Conservation (phyloP, 2,113 vertebrate genomes). For the Peromyscus polionotus region DNA sequence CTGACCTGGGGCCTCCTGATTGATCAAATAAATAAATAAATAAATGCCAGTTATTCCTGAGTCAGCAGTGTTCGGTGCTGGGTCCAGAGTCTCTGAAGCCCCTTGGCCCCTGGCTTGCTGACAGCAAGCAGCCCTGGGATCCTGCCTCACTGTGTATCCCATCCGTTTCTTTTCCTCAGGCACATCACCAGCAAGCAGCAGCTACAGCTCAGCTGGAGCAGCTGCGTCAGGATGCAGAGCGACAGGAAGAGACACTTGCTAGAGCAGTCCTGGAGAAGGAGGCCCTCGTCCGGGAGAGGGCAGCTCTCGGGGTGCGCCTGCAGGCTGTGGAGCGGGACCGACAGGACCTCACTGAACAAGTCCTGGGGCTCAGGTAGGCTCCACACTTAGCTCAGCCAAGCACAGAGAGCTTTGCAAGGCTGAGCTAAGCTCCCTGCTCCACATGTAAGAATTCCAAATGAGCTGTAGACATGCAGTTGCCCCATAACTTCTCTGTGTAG, state of each 20-base stretch:
- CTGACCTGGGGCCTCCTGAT: neutral
- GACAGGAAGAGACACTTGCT: conserved; percentile 72
- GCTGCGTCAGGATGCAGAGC: conserved; percentile 78
- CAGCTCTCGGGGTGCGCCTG: conserved; percentile 85
- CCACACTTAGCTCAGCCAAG: neutral
- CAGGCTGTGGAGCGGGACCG: conserved; percentile 82
- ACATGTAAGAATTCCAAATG: neutral
- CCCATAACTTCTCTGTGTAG: neutral
- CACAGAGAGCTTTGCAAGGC: conserved; percentile 26
- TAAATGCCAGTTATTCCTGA: neutral
- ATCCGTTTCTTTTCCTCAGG: conserved; percentile 77
- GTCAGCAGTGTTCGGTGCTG: neutral
- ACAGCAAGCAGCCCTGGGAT: neutral
- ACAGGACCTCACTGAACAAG: conserved; percentile 85
- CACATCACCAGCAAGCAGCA: conserved; percentile 79
- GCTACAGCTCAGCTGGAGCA: conserved; percentile 83
- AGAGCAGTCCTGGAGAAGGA: conserved; percentile 85
- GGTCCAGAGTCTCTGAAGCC: neutral
- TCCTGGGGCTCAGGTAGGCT: conserved; percentile 89
- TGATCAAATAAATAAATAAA: neutral
- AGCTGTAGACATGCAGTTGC: conserved; percentile 4
- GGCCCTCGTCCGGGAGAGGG: conserved; percentile 85
- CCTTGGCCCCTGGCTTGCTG: neutral
- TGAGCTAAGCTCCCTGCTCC: neutral
- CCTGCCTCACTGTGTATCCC: neutral